Conservation (phyloP, 2,797 vertebrate genomes). For the Cyprinella venusta region DNA sequence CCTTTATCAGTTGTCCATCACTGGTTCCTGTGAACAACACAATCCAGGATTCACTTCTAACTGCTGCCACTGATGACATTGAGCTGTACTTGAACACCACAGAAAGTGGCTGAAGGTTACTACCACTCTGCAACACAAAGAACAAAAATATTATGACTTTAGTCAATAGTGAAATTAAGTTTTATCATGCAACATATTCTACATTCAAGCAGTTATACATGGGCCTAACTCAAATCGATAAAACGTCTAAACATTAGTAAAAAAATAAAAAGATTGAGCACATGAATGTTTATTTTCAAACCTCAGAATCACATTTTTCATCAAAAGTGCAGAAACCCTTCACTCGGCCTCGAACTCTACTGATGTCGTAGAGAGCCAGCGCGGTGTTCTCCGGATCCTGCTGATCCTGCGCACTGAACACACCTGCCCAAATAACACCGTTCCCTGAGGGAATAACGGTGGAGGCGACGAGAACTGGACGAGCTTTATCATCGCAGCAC, state of each 20-base stretch:
- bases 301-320: not conserved
- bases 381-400: constrained; percentile 57
- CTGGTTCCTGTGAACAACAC: constrained; percentile 74
- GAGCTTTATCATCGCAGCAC: constrained; percentile 9
- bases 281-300: not conserved
- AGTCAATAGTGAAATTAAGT: not conserved
- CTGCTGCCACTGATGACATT: constrained; percentile 74
- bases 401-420: constrained; percentile 75
- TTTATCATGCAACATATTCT: not conserved
- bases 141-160: not conserved
- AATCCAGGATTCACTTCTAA: constrained; percentile 66
- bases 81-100: constrained; percentile 64
- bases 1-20: constrained; percentile 79
- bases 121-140: not conserved
- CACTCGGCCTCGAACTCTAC: not conserved
- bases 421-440: constrained; percentile 79
- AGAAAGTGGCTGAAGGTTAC: not conserved
- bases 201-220: too few relatives aligned
- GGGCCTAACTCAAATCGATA: too few relatives aligned
- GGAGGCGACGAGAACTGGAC: constrained; percentile 74
- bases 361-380: constrained; percentile 73
- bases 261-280: not conserved
- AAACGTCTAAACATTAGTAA: too few relatives aligned
- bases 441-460: constrained; percentile 71
- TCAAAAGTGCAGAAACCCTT: not conserved